Conservation (phyloP, 2,888 invertebrate species). For the Salticus scenicus region DNA sequence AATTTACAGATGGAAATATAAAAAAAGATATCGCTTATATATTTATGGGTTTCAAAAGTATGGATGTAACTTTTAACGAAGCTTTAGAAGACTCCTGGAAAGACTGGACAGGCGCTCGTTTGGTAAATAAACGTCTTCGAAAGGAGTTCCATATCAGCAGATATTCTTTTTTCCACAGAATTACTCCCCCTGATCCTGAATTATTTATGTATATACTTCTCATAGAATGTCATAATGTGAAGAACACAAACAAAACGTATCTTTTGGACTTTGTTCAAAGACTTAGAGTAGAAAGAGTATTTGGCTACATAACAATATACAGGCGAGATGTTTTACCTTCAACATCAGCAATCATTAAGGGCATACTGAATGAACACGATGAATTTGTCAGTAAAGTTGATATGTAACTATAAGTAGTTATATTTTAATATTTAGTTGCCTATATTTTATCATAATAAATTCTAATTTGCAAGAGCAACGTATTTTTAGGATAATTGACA, state of each 20-base stretch:
- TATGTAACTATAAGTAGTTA: conserved; percentile 52
- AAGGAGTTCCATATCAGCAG: conserved; percentile 45
- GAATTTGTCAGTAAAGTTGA: conserved; percentile 46
- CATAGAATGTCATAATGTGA: conserved; percentile 45
- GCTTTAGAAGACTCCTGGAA: conserved; percentile 44
- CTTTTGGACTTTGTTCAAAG: conserved; percentile 52
- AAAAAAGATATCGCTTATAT: conserved; percentile 41
- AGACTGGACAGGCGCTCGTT: conserved; percentile 60
- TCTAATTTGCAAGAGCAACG: too few species aligned
- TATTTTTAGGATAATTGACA: too few species aligned
- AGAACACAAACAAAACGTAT: conserved; percentile 25
- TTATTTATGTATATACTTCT: conserved; percentile 49
- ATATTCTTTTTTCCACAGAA: conserved; percentile 51
- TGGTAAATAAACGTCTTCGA: conserved; percentile 34
- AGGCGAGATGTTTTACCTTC: conserved; percentile 25
- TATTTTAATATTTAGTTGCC: too few species aligned
- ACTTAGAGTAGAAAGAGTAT: conserved; percentile 53
- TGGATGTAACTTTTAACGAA: conserved; percentile 36
- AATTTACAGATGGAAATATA: conserved; percentile 11
- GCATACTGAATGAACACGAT: conserved; percentile 37
- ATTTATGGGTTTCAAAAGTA: conserved; percentile 54
- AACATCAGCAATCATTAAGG: conserved; percentile 54
- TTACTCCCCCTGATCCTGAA: conserved; percentile 38
- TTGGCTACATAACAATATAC: conserved; percentile 56
- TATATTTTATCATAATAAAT: too few species aligned